These are phyloP conservation scores for Tridacna crocea DNA, from an alignment of 2,888 invertebrate species.

Conservation along the genomic window DNA sequence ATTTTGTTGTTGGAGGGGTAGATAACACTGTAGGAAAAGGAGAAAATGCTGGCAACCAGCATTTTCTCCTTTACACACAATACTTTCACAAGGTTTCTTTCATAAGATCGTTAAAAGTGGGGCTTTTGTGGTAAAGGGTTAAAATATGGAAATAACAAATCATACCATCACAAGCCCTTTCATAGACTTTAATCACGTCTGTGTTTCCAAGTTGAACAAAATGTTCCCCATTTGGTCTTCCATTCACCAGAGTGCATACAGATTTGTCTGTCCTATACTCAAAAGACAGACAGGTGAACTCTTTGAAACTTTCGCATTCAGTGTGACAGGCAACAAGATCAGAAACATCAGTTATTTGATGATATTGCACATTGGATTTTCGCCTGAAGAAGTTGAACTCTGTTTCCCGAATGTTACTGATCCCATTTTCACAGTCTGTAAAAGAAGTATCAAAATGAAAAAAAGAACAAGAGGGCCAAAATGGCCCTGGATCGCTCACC, in stretches of 20 bases:
- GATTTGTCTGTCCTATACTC: constrained; percentile 1
- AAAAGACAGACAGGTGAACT: constrained; percentile 3
- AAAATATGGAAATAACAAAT: not conserved
- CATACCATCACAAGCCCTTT: constrained; percentile 11
- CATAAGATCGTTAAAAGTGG: too few species aligned
- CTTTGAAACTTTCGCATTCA: not conserved
- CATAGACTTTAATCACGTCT: not conserved
- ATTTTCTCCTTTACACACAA: too few species aligned
- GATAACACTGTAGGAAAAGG: too few species aligned
- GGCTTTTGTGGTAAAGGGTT: too few species aligned
- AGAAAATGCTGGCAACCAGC: too few species aligned
- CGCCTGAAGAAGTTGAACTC: not conserved
- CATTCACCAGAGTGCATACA: not conserved
- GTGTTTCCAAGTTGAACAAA: not conserved
- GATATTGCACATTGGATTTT: not conserved
- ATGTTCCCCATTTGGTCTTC: not conserved
- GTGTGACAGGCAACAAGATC: not conserved
- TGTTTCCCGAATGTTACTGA: not conserved
- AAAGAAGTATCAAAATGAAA: not conserved
- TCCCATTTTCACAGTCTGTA: constrained; percentile 15
- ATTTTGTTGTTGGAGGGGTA: too few species aligned
- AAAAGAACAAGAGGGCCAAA: too few species aligned
- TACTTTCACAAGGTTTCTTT: too few species aligned
- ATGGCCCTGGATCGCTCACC: too few species aligned
- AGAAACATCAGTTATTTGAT: not conserved